Conservation (phyloP, 2,888 invertebrate species). For the Tromatobia lineatoria region DNA sequence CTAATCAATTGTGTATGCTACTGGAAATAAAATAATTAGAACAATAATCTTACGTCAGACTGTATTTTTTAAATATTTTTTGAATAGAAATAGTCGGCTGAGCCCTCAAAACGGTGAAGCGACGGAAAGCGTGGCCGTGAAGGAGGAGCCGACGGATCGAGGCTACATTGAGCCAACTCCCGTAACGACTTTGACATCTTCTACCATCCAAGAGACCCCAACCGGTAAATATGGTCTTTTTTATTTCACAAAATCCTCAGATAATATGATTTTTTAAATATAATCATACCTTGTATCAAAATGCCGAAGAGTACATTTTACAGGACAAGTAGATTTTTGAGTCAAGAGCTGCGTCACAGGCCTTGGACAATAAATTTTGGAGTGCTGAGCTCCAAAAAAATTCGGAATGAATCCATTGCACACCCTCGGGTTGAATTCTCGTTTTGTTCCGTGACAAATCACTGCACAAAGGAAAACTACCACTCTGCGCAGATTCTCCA, state of each 20-base stretch:
- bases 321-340: background rate
- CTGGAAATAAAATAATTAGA: background rate
- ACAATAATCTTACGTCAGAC: background rate
- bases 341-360: background rate
- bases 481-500: background rate
- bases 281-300: background rate
- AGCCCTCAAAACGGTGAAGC: slow-evolving; percentile 72
- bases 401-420: slow-evolving; percentile 34
- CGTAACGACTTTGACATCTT: slow-evolving; percentile 73
- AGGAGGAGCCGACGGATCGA: slow-evolving; percentile 80
- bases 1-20: background rate
- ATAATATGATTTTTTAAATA: background rate
- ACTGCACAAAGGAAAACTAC: slow-evolving; percentile 74
- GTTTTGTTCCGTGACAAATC: slow-evolving; percentile 79
- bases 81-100: slow-evolving; percentile 69
- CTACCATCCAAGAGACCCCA: slow-evolving; percentile 73
- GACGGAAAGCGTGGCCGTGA: slow-evolving; percentile 78
- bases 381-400: slow-evolving; percentile 18
- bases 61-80: slow-evolving; percentile 22
- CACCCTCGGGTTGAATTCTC: slow-evolving; percentile 57
- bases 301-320: background rate
- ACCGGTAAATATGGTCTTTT: slow-evolving; percentile 73
- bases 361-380: background rate
- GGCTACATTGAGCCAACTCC: slow-evolving; percentile 77
- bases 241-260: background rate